Conservation (phyloP, 2,113 vertebrate species). For the Ursus arctos region DNA sequence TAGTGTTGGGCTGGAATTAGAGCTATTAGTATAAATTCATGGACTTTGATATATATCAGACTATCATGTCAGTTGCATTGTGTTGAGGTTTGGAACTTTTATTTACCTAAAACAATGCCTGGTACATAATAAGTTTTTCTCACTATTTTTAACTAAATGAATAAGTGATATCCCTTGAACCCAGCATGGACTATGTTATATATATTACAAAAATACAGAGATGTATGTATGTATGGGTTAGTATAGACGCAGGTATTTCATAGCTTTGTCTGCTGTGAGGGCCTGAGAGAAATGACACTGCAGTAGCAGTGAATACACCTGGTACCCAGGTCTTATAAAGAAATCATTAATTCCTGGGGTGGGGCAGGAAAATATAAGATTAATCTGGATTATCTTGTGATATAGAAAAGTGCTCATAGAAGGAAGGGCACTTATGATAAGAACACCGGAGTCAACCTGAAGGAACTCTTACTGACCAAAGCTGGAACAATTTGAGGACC, state of each 20-base stretch:
- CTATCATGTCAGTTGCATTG: background rate
- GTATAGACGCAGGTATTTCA: background rate
- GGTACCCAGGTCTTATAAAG: background rate
- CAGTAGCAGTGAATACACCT: background rate
- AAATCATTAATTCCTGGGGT: background rate
- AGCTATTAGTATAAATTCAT: background rate
- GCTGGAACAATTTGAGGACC: background rate
- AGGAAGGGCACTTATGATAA: fast-evolving
- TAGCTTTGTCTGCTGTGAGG: background rate
- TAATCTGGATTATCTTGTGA: background rate
- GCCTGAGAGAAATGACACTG: background rate
- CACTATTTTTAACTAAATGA: background rate
- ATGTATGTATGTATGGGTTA: background rate
- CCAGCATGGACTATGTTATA: background rate
- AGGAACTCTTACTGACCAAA: background rate
- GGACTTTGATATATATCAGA: background rate
- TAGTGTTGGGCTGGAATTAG: background rate
- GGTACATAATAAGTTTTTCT: background rate
- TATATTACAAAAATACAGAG: background rate
- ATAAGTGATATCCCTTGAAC: background rate
- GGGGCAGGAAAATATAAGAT: background rate
- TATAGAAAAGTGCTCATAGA: background rate
- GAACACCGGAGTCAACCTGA: background rate
- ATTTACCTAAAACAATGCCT: background rate
- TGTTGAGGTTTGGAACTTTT: background rate